Base-by-base conservation (phyloP, 2,797 vertebrate genomes). In the Urocyon cinereoargenteus region DNA sequence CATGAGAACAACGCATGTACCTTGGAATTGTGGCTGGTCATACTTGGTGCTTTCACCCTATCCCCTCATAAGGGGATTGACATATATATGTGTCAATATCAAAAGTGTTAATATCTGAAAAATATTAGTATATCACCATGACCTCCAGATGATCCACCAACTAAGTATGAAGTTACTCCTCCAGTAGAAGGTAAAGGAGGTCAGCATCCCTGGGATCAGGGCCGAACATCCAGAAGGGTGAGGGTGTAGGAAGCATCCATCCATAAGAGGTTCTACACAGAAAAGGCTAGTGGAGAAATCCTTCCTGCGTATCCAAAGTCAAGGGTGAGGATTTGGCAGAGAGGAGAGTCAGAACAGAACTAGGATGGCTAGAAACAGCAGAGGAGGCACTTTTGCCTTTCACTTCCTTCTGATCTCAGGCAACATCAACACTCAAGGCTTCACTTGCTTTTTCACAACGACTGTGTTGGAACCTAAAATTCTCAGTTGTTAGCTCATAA, bases 141-240 rank as follows among this genome's bases (percentile, higher is more conserved):
- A 77, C 77, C n/a, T 78, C 19, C 64, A 53, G 3, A 19, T 0
- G 53, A 57, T 4, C 26, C 2, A 5, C 36, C 45, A 34, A 21
- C 12, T n/a, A 70, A 19, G 21, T 16, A 4, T 1, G 18, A 78
- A 79, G 70, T 8, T 22, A 8, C 4, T 31, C 34, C 81, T 59
- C 61, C 62, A 14, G 77, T 7, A 70, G 75, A 59, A 28, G 16
- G 49, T 57, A 24, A 64, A n/a, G 49, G 68, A 78, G 57, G 26
- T n/a, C 36, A 3, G 13, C 45, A 51, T 40, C 31, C 11, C 34
- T 10, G 13, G 59, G 34, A 66, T 16, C 22, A 10, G 21, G 73
- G 53, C 31, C 7, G 31, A 9, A 8, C 0, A 2, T 15, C 55
- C 34, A 0, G 3, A 9, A 49, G n/a, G 59, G 16, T 6, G 3